Evolutionary conservation across 2,113 vertebrate genomes (phyloP), one percentile per base, ranked within the genome.

Genomic region (Catagonus wagneri): DNA sequence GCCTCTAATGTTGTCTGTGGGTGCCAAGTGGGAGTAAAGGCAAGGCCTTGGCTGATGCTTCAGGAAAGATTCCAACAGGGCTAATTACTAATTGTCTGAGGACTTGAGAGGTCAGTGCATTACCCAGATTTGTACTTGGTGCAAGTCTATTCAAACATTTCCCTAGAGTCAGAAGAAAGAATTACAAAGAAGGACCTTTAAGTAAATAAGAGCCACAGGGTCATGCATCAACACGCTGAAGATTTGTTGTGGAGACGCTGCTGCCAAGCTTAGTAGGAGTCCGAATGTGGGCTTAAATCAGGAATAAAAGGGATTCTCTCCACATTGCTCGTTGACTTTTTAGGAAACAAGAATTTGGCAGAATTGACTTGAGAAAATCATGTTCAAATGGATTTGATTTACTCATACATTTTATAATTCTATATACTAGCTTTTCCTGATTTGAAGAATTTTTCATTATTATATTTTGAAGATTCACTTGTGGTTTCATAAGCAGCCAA

Each of bases 51-150:
- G 25, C 58, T 96, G 20, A 32, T n/a, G 16, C n/a, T n/a, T 78
- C 84, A 83, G 63, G 7, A 72, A 83, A 69, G 9, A 93, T 69
- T 93, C 76, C 69, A 84, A 4, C n/a, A 89, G 36, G 88, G 7
- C 60, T 71, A 94, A 93, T 94, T 96, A 93, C 23, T 1, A 74
- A 79, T 90, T 39, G 86, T 80, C 72, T 84, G 81, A 91, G 74
- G 54, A 22, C 3, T 34, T 54, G 50, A 72, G 15, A 90, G 61
- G 50, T 87, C 71, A 88, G 36, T 20, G 6, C 54, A n/a, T 39
- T 36, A 29, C 2, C 68, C 93, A 65, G 27, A 12, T 29, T 27
- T 80, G 1, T 8, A 60, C 16, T 44, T 27, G 1, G 0, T 63
- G 8, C 29, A 89, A 61, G 13, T 66, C 27, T 89, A 83, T 93